A percentile compares a stretch with the other conserved stretches of the same genome.
phyloP scores from a whole-genome alignment of 2,888 invertebrate genomes.

The Bembecia ichneumoniformis region DNA sequence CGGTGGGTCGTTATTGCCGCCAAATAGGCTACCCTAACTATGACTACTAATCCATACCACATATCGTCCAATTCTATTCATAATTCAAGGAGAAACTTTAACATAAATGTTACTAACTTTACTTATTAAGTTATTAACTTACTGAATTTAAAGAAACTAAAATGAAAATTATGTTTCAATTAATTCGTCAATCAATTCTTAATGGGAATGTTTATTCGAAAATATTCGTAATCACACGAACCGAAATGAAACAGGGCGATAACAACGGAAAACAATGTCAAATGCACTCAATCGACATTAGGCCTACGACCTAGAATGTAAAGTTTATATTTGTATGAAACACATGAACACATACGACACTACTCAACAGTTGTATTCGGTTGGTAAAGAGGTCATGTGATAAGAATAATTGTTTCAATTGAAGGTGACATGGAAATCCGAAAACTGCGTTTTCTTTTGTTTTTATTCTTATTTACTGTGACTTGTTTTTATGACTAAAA shows the following conservation, averaged over 20 bases:
- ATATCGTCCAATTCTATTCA: too few species aligned
- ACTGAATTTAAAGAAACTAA: too few species aligned
- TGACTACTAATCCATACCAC: too few species aligned
- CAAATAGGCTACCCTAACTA: too few species aligned
- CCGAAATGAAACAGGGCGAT: slow-evolving; percentile 43
- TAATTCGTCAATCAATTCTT: too few species aligned
- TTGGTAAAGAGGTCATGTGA: slow-evolving; percentile 63
- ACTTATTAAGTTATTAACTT: too few species aligned
- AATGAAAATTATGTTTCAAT: too few species aligned
- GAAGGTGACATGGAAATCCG: slow-evolving; percentile 57
- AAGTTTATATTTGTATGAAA: slow-evolving; percentile 16
- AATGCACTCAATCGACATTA: slow-evolving; percentile 10
- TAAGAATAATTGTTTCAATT: slow-evolving; percentile 38
- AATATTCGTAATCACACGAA: slow-evolving; percentile 24
- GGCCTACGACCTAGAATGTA: slow-evolving; percentile 16
- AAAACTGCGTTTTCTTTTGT: slow-evolving; percentile 22
- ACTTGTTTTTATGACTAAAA: too few species aligned
- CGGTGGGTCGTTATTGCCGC: too few species aligned
- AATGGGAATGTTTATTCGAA: background rate
- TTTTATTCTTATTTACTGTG: background rate
- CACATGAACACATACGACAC: slow-evolving; percentile 15
- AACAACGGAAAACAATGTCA: slow-evolving; percentile 34
- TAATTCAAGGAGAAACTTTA: too few species aligned
- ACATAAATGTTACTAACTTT: too few species aligned
- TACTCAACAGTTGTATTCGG: slow-evolving; percentile 16